phyloP scores from a whole-genome alignment of 2,113 vertebrate genomes.

The Ovis canadensis region DNA sequence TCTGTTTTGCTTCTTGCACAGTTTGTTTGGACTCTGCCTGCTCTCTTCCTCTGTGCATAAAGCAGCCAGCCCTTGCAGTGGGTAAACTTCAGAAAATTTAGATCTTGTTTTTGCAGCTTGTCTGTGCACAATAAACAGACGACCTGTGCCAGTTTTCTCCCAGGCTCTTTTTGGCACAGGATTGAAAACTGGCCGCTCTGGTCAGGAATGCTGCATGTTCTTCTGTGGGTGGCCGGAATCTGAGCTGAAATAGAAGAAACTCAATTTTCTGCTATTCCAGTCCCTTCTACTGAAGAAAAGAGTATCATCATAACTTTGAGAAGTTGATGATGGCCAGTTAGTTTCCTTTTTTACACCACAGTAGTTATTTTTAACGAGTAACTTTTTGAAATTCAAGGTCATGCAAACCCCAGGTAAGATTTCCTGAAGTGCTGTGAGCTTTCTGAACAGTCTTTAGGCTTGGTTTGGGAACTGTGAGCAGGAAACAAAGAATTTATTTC shows the following conservation, averaged over 20 bases:
- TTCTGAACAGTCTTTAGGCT: neutral
- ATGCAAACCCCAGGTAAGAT: neutral
- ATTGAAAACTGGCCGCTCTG: neutral
- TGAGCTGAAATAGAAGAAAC: neutral
- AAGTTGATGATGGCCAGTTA: neutral
- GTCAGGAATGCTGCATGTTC: neutral
- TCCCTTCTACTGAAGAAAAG: neutral
- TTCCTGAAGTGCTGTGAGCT: neutral
- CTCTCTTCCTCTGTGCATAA: neutral
- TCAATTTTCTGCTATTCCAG: neutral
- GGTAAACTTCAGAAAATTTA: slow-evolving; percentile 2
- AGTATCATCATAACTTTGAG: neutral
- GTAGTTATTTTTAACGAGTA: neutral
- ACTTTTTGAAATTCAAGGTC: neutral
- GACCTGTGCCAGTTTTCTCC: neutral
- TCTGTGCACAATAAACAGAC: slow-evolving; percentile 4
- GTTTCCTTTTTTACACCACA: neutral
- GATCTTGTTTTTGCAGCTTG: slow-evolving; percentile 23
- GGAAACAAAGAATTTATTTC: neutral
- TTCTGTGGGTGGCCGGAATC: neutral
- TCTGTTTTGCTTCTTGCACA: neutral
- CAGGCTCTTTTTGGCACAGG: neutral
- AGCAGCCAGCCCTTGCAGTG: neutral
- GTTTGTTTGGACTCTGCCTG: neutral
- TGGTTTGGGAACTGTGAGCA: neutral